phyloP scores from a whole-genome alignment of 2,888 invertebrate species.

The Caenorhabditis afra region DNA sequence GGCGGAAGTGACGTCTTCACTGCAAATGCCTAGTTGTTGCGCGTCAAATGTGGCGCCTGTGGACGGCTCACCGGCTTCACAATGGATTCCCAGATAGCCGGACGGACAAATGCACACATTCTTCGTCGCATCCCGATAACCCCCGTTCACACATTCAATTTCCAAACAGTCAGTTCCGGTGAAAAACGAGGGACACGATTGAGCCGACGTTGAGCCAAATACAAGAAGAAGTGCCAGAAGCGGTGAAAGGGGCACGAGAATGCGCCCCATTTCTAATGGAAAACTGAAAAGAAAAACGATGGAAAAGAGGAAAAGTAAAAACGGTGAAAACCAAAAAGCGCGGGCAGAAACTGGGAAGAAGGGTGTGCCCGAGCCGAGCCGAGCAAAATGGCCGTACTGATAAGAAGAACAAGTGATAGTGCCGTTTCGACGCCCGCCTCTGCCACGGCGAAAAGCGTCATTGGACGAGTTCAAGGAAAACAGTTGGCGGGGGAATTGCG shows the following conservation, averaged over 20 bases:
- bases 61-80: conserved; percentile 41
- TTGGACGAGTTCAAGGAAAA: too few relatives aligned
- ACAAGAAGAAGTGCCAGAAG: background rate
- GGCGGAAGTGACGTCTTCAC: conserved; percentile 47
- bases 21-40: background rate
- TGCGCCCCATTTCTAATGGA: background rate
- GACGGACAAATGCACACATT: conserved; percentile 38
- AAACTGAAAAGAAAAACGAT: background rate
- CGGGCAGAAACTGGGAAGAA: background rate
- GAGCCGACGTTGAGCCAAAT: too few relatives aligned
- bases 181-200: conserved; percentile 22
- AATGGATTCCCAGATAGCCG: conserved; percentile 49
- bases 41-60: background rate
- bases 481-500: too few relatives aligned
- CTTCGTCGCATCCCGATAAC: background rate
- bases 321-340: too few relatives aligned
- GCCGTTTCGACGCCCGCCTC: too few relatives aligned
- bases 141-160: conserved; percentile 47
- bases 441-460: too few relatives aligned
- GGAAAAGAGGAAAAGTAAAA: background rate
- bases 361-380: background rate
- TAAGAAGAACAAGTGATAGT: too few relatives aligned
- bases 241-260: too few relatives aligned
- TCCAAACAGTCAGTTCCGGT: background rate
- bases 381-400: too few relatives aligned